Conservation (phyloP, 2,797 vertebrate genomes). For the Naso thynnoides region DNA sequence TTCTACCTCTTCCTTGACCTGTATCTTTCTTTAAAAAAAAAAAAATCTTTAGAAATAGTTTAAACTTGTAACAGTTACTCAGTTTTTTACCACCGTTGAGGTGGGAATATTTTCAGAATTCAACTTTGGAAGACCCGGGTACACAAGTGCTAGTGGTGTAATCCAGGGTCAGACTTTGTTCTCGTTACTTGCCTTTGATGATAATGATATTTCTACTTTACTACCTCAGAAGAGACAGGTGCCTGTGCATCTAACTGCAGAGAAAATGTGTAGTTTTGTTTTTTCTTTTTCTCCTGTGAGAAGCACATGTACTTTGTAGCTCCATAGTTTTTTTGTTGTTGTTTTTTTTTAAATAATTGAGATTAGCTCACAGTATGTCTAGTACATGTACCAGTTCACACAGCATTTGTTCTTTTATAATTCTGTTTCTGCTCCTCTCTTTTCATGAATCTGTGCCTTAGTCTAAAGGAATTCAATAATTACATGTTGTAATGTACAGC, state of each 20-base stretch:
- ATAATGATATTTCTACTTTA: constrained; percentile 77
- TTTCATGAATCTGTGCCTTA: constrained; percentile 28
- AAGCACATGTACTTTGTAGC: constrained; percentile 79
- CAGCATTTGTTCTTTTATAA: constrained; percentile 36
- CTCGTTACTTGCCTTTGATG: constrained; percentile 72
- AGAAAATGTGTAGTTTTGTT: constrained; percentile 75
- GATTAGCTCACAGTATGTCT: constrained; percentile 57
- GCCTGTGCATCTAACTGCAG: constrained; percentile 76
- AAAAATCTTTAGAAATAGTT: constrained; percentile 64
- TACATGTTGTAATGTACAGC: constrained; percentile 20
- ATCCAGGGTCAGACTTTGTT: constrained; percentile 53
- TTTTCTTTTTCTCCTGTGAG: constrained; percentile 75
- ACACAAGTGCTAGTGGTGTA: constrained; percentile 46
- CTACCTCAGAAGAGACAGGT: constrained; percentile 81
- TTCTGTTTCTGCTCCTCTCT: constrained; percentile 23
- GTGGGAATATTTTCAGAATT: constrained; percentile 39
- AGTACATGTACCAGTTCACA: constrained; percentile 29
- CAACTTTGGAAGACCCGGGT: constrained; percentile 51
- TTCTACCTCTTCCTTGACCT: constrained; percentile 80
- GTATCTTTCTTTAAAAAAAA: constrained; percentile 67
- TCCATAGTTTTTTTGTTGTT: constrained; percentile 59
- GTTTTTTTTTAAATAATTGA: too few relatives aligned
- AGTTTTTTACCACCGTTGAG: constrained; percentile 65
- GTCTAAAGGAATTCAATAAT: constrained; percentile 18
- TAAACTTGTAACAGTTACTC: constrained; percentile 64